A percentile compares a stretch with the other conserved stretches of the same genome.
These are phyloP conservation scores for Drosophila meridionalis DNA, from an alignment of 2,888 invertebrate genomes.

Conservation along the genomic window DNA sequence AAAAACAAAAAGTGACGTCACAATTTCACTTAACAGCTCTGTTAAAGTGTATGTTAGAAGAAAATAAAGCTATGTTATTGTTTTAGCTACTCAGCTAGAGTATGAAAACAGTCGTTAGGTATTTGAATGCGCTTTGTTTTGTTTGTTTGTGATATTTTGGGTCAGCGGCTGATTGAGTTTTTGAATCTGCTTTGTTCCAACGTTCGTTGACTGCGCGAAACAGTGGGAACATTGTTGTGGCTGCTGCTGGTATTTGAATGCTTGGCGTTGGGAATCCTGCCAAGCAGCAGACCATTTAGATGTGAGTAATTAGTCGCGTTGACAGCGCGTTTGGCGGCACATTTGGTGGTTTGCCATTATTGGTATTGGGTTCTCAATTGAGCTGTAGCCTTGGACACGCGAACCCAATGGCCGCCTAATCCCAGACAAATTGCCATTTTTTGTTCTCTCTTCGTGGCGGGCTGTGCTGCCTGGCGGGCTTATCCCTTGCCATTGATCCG, in stretches of 20 bases:
- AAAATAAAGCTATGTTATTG: neutral
- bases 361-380: slow-evolving; percentile 67
- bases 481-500: slow-evolving; percentile 33
- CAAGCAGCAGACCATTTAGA: slow-evolving; percentile 8
- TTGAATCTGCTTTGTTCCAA: slow-evolving; percentile 42
- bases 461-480: neutral
- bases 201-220: slow-evolving; percentile 40
- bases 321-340: slow-evolving; percentile 11
- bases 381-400: slow-evolving; percentile 61
- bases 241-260: neutral
- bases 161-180: slow-evolving; percentile 49
- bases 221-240: slow-evolving; percentile 8
- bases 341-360: slow-evolving; percentile 33
- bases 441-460: neutral
- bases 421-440: slow-evolving; percentile 36
- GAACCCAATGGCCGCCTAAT: slow-evolving; percentile 34
- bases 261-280: slow-evolving; percentile 16
- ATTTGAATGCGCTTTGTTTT: slow-evolving; percentile 5
- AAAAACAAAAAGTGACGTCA: neutral
- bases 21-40: neutral
- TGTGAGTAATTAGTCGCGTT: slow-evolving; percentile 67
- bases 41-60: neutral
- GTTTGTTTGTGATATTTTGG: neutral
- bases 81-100: neutral
- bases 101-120: slow-evolving; percentile 15